Conservation (phyloP, 2,113 vertebrate species). For the Pomatostomus ruficeps region DNA sequence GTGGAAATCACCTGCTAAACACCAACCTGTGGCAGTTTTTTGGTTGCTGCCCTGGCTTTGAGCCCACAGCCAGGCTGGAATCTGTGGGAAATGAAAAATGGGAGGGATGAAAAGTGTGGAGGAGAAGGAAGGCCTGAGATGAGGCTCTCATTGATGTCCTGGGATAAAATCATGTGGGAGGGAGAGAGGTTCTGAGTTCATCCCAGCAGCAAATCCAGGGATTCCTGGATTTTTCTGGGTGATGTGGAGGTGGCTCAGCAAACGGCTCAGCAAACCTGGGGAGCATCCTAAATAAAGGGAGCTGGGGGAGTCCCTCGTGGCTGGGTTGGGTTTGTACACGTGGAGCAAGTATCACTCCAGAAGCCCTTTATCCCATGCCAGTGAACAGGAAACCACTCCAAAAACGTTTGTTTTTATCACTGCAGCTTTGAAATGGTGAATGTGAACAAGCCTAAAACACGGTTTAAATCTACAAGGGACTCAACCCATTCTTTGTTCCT, state of each 20-base stretch:
- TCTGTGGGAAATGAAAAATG: neutral
- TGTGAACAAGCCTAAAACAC: neutral
- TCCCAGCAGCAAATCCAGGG: neutral
- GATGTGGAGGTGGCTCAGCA: neutral
- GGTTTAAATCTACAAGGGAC: neutral
- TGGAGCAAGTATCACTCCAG: neutral
- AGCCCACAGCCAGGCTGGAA: neutral
- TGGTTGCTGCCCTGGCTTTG: neutral
- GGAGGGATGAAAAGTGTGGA: neutral
- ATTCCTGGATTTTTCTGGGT: neutral
- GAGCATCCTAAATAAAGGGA: neutral
- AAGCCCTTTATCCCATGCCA: neutral
- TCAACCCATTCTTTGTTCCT: neutral
- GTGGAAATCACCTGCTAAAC: neutral
- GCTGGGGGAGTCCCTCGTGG: accelerated
- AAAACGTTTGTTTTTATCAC: neutral
- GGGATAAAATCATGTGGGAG: neutral
- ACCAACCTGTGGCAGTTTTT: neutral
- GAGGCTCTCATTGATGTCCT: neutral
- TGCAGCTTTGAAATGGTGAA: neutral
- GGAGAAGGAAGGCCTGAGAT: neutral
- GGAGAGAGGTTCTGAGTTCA: neutral
- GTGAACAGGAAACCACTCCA: neutral
- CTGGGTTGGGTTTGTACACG: neutral
- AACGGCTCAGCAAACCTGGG: neutral